Conservation (phyloP, 1,140 invertebrate species). For the Teleopsis dalmanni region DNA sequence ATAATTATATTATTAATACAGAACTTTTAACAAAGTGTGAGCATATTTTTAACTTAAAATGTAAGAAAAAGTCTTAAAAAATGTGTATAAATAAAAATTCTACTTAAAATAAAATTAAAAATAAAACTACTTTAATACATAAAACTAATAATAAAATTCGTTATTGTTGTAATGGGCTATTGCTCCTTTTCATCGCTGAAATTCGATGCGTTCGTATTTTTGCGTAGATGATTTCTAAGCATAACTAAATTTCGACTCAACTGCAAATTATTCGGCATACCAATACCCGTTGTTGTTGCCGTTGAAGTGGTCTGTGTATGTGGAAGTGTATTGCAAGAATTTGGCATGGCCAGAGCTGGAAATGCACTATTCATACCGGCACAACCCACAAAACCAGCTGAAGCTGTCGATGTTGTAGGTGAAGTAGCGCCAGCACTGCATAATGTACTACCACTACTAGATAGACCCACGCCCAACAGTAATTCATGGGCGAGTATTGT, state of each 20-base stretch:
- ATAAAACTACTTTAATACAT: too few relatives aligned
- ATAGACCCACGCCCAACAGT: conserved; percentile 30
- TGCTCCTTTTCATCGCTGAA: conserved; percentile 13
- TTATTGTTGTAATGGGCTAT: too few relatives aligned
- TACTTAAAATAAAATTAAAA: too few relatives aligned
- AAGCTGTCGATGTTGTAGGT: conserved; percentile 32
- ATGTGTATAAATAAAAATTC: too few relatives aligned
- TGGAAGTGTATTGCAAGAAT: conserved; percentile 32
- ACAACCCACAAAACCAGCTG: conserved; percentile 20
- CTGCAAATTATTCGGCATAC: conserved; percentile 20
- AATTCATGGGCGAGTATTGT: conserved; percentile 42
- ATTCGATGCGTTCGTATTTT: conserved; percentile 21
- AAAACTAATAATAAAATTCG: too few relatives aligned
- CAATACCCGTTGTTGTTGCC: conserved; percentile 9
- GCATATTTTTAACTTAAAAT: too few relatives aligned
- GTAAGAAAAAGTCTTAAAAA: too few relatives aligned
- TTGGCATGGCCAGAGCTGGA: neutral
- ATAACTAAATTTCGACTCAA: conserved; percentile 40
- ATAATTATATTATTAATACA: too few relatives aligned
- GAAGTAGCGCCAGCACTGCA: conserved; percentile 23
- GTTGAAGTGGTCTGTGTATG: conserved; percentile 25
- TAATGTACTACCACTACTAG: conserved; percentile 12
- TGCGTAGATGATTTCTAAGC: conserved; percentile 39
- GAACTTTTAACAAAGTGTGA: too few relatives aligned
- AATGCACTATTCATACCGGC: conserved; percentile 9